Conservation (phyloP, 2,113 vertebrate genomes). For the Myodes glareolus region DNA sequence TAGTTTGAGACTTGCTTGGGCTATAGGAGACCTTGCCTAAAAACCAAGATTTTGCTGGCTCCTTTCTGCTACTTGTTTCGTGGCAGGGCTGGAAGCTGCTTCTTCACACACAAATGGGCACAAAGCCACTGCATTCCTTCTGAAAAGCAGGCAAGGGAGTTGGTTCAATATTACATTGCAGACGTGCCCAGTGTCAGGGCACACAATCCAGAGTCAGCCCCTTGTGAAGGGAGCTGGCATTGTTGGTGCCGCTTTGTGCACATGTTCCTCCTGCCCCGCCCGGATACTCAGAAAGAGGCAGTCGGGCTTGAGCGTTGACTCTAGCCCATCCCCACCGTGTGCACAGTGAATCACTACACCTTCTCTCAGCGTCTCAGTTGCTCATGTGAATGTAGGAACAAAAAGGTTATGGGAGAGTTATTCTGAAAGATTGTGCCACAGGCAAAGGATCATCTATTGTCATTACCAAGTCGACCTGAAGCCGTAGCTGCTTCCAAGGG, state of each 20-base stretch:
- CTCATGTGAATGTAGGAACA: not conserved
- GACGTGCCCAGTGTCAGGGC: not conserved
- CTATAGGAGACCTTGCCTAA: not conserved
- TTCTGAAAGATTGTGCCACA: not conserved
- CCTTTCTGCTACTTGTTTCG: not conserved
- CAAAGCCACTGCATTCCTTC: not conserved
- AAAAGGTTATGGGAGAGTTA: not conserved
- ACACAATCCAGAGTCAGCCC: not conserved
- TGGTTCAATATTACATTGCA: not conserved
- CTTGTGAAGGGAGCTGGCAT: not conserved
- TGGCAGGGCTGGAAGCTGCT: not conserved
- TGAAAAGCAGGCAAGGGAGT: not conserved
- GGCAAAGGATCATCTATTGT: not conserved
- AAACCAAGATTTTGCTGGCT: not conserved
- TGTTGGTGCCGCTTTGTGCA: not conserved
- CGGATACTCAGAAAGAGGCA: not conserved
- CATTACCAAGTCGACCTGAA: not conserved
- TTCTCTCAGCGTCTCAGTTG: not conserved
- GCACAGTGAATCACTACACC: not conserved
- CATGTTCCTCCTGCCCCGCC: rapidly evolving
- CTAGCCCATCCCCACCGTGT: not conserved
- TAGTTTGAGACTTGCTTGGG: not conserved
- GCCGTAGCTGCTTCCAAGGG: not conserved
- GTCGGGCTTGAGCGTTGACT: not conserved
- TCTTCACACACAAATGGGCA: not conserved